Base-by-base conservation (phyloP, 2,113 vertebrate species). In the Scatophagus argus region DNA sequence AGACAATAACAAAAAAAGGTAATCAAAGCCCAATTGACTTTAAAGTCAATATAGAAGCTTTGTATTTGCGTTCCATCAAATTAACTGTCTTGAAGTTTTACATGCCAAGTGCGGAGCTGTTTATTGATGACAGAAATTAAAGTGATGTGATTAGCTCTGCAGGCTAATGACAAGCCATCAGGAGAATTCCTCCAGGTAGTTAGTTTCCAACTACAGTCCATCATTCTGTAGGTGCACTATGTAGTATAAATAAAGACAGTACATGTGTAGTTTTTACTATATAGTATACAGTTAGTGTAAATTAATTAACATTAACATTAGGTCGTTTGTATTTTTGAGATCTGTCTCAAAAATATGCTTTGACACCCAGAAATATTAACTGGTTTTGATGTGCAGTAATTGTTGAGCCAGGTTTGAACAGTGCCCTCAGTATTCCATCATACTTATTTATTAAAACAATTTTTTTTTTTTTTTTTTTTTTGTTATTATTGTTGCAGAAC, bases 1-100 rank as follows among this genome's bases (percentile, higher is more conserved):
- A 32, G 32, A 13, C 6, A 4, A 34, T 4, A n/a, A 39, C 17
- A 31, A 5, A 29, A 3, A 14, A 13, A n/a, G n/a, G n/a, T n/a
- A n/a, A 46, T 1, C 12, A 1, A 43, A 34, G 23, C 13, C 16
- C 25, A 38, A 9, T n/a, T 12, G 5, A 55, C 19, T 64, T 54
- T 12, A n/a, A n/a, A n/a, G n/a, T n/a, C n/a, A n/a, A n/a, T n/a
- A n/a, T n/a, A n/a, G n/a, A n/a, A 64, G 12, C 47, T 32, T 44
- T 29, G 23, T 14, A 41, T 56, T 72, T 56, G 27, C 43, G 34
- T 23, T 67, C 8, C 38, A 65, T 72, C 44, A 72, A 5, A 54
- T 32, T 0, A n/a, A 47, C 3, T 38, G n/a, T 31, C n/a, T 46
- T 27, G 36, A 5, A 8, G 12, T n/a, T 32, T 38, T 23, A 9